Evolutionary conservation across 2,888 invertebrate genomes (phyloP), one percentile per base, ranked within the genome.

Genomic region (Drosophila vallismaia): DNA sequence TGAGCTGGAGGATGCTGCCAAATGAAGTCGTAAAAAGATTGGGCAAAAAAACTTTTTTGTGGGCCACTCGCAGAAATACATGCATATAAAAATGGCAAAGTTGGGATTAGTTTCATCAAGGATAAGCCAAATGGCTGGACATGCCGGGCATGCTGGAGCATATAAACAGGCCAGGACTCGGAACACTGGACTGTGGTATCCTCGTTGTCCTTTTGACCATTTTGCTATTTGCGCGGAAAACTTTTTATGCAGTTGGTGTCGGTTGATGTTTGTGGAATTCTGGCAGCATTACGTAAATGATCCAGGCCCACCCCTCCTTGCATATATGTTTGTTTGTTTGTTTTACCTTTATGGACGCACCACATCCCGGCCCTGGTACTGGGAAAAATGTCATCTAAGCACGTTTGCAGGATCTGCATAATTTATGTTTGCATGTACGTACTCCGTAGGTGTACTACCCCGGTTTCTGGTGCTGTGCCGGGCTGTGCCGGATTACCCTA

Each of bases 401-500:
- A 90, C 86, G 89, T 89, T 84, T 83, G 76, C 88, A 83, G 86
- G 86, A 89, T 89, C 86, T 89, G 86, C 89, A 89, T 89, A 90
- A 89, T 90, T 89, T 88, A 89, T 89, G 84, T 77, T 79, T 77
- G 72, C 84, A 73, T 76, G 82, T 63, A 57, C 63, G 67, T 33
- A 33, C 33, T 33, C 5, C n/a, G 33, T 12, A 36, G 36, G 36
- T 36, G 36, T 55, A 70, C 68, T 45, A 44, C 59, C 56, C 53
- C 42, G 51, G 57, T 28, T 14, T 40, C 38, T 33, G 49, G 51
- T 38, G 36, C 52, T 46, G 52, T 31, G 36, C 28, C 46, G 7
- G 49, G 60, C 75, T 85, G 79, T 63, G 81, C 57, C 72, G 88
- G 88, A 89, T 89, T 89, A 89, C 83, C 77, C 79, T 80, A 83